Conservation (phyloP, 2,888 invertebrate genomes). For the Cheilosia variabilis region DNA sequence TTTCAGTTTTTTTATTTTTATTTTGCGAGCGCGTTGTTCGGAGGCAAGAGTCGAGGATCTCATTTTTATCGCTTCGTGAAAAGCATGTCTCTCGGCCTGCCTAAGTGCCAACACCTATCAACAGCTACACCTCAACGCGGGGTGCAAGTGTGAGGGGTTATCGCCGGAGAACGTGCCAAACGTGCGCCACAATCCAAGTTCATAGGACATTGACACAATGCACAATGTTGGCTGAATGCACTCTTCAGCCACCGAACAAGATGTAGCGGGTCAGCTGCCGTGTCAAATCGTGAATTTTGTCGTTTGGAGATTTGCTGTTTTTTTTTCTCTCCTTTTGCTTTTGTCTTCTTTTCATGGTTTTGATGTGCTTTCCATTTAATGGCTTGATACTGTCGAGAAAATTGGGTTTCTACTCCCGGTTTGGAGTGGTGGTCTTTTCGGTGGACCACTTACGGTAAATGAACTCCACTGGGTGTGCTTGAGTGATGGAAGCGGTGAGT, state of each 20-base stretch:
- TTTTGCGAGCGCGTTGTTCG: conserved; percentile 8
- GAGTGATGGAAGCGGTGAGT: conserved; percentile 38
- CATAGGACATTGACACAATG: conserved; percentile 71
- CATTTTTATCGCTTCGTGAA: conserved; percentile 48
- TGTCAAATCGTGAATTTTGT: conserved; percentile 71
- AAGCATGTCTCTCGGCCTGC: conserved; percentile 37
- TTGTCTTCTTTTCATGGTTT: conserved; percentile 37
- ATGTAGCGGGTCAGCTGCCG: conserved; percentile 62
- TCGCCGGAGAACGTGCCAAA: conserved; percentile 72
- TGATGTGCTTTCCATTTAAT: conserved; percentile 60
- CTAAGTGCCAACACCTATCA: conserved; percentile 64
- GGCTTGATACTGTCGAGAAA: conserved; percentile 35
- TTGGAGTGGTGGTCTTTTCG: conserved; percentile 19
- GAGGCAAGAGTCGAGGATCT: conserved; percentile 37
- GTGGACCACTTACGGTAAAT: conserved; percentile 55
- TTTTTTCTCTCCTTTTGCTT: not conserved
- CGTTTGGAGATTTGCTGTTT: conserved; percentile 23
- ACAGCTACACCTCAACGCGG: conserved; percentile 53
- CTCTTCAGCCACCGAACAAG: conserved; percentile 45
- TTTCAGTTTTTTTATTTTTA: conserved; percentile 34
- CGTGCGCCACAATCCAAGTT: conserved; percentile 73
- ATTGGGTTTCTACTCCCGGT: conserved; percentile 53
- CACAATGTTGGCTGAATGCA: conserved; percentile 50
- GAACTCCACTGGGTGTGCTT: conserved; percentile 31
- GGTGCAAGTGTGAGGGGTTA: conserved; percentile 50